Evolutionary conservation across 2,113 vertebrate genomes (phyloP), one percentile per base, ranked within the genome.

Genomic region (Callaeas wilsoni): DNA sequence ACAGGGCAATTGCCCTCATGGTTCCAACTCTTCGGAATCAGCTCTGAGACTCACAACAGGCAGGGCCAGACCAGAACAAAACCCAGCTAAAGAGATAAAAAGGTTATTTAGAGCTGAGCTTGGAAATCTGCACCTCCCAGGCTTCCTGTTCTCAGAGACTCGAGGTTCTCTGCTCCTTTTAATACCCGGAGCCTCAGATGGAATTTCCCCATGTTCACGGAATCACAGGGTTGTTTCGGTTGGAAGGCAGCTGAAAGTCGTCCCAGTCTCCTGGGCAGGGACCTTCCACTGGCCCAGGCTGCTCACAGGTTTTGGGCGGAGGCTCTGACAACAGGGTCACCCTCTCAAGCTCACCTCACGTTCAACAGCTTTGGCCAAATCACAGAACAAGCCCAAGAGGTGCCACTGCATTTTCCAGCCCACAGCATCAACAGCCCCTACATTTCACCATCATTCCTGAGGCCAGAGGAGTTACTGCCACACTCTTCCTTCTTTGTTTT

Each of bases 361-460:
- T 20, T 39, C 10, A 67, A 55, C 33, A 37, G 8, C 68, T 67
- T 63, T 9, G 37, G 42, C 18, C 71, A 83, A 56, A 71, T 27
- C 23, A 25, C 9, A 67, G 47, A 77, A 16, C 7, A 22, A 79
- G 4, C 46, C 86, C n/a, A 19, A 33, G 55, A 41, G 13, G 46
- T 60, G 70, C 49, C 46, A 6, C 26, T 21, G 49, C 50, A 15
- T 65, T 69, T 86, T 22, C 70, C 67, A 80, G 29, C 49, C 50
- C 67, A 7, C 3, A 13, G 17, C 7, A 32, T 20, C 6, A 12
- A 3, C 49, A 5, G 5, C 1, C 3, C 17, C 27, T 7, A 4
- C 4, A 0, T n/a, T 46, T 23, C 87, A 16, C n/a, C 17, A 3
- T 12, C 76, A 7, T 75, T 77, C 65, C 20, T 22, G 15, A 49